Evolutionary conservation across 1,140 invertebrate species (phyloP).

Genomic region (Brachionus koreanus): DNA sequence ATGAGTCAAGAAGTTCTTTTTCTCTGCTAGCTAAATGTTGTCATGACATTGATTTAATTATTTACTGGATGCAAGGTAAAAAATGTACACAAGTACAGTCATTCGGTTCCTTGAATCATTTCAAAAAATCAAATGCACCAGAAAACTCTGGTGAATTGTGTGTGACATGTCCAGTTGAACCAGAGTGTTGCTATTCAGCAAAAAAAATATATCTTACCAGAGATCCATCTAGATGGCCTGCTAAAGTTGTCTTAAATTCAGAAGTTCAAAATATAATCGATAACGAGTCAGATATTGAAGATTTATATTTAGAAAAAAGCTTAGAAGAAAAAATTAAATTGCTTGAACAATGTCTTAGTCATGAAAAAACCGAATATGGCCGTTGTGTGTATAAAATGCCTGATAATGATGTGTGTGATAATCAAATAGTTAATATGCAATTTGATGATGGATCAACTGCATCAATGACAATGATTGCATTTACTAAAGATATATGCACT

Average conservation of each 20-base stretch:
- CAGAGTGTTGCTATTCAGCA: slow-evolving; percentile 60
- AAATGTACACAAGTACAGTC: slow-evolving; percentile 57
- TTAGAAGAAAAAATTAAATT: slow-evolving; percentile 47
- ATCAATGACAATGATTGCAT: slow-evolving; percentile 60
- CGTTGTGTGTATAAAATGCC: slow-evolving; percentile 58
- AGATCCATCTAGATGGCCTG: slow-evolving; percentile 40
- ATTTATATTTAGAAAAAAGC: slow-evolving; percentile 51
- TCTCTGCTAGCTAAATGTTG: slow-evolving; percentile 61
- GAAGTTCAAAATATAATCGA: slow-evolving; percentile 14
- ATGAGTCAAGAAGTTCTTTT: slow-evolving; percentile 55
- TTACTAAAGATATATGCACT: slow-evolving; percentile 56
- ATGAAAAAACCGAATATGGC: slow-evolving; percentile 55
- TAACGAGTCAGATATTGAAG: slow-evolving; percentile 45
- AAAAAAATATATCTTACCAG: slow-evolving; percentile 55
- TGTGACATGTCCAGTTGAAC: slow-evolving; percentile 54
- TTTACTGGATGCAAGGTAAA: slow-evolving; percentile 56
- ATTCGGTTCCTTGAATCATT: slow-evolving; percentile 60
- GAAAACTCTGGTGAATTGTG: slow-evolving; percentile 53
- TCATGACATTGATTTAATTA: slow-evolving; percentile 61
- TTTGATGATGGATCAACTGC: slow-evolving; percentile 59
- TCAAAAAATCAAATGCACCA: slow-evolving; percentile 51
- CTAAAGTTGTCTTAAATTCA: slow-evolving; percentile 45
- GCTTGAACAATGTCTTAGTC: slow-evolving; percentile 56
- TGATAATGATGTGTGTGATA: slow-evolving; percentile 59
- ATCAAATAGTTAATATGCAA: slow-evolving; percentile 60